Evolutionary conservation across 2,888 invertebrate genomes (phyloP).

Genomic region (Zeuzera pyrina): DNA sequence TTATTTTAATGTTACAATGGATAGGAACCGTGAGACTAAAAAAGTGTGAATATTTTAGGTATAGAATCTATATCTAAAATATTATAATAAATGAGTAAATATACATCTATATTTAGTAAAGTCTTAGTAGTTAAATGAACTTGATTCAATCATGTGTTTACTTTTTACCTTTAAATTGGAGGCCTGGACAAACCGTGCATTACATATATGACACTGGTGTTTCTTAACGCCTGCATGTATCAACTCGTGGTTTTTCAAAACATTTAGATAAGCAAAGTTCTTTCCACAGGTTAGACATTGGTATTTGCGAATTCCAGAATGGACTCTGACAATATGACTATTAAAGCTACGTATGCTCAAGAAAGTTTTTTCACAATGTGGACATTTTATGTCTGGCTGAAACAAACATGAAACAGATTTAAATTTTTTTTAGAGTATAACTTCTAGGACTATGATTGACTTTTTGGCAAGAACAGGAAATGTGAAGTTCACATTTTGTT

Average conservation of each 20-base stretch:
- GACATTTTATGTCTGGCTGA: slow-evolving; percentile 65
- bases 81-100: too few species aligned
- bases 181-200: slow-evolving; percentile 65
- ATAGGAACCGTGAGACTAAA: too few species aligned
- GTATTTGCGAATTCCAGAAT: slow-evolving; percentile 74
- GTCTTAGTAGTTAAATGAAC: too few species aligned
- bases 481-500: too few species aligned
- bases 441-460: too few species aligned
- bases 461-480: too few species aligned
- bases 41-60: too few species aligned
- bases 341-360: slow-evolving; percentile 73
- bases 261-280: slow-evolving; percentile 77
- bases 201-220: slow-evolving; percentile 79
- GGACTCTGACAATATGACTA: slow-evolving; percentile 74
- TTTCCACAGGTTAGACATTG: slow-evolving; percentile 75
- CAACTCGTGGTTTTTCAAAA: slow-evolving; percentile 79
- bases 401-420: slow-evolving; percentile 19
- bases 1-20: too few species aligned
- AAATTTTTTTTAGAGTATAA: too few species aligned
- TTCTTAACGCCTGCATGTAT: slow-evolving; percentile 80
- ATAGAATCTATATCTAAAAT: too few species aligned
- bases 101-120: too few species aligned
- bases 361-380: slow-evolving; percentile 56
- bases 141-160: too few species aligned
- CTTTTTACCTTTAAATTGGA: slow-evolving; percentile 60